Percentiles rank a stretch among this genome's conserved stretches.
phyloP scores from a whole-genome alignment of 37 sponge, comb jelly and placozoan species.

The Corticium candelabrum region DNA sequence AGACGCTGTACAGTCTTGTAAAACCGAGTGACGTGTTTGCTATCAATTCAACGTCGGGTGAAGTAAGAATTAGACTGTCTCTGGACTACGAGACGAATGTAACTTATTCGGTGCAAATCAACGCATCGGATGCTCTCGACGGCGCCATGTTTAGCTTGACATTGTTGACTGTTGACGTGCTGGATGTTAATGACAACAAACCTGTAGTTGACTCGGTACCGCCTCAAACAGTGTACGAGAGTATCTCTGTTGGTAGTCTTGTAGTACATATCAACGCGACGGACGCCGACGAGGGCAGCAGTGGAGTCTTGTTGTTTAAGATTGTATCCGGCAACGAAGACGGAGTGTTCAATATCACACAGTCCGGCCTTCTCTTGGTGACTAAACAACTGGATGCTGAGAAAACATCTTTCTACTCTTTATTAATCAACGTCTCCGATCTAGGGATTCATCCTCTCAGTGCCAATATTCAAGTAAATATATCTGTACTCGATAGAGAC shows the following conservation, averaged over 20 bases:
- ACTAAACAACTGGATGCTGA: slow-evolving; percentile 17
- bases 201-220: slow-evolving; percentile 7
- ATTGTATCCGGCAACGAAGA: slow-evolving; percentile 2
- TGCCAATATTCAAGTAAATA: neutral
- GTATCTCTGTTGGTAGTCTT: neutral
- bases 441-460: neutral
- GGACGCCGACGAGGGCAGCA: neutral
- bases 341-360: neutral
- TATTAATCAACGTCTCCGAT: slow-evolving; percentile 6
- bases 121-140: neutral
- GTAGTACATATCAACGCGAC: slow-evolving; percentile 1
- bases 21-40: neutral
- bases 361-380: neutral
- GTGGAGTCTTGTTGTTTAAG: neutral
- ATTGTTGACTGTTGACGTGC: neutral
- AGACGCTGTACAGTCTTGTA: neutral
- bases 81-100: neutral
- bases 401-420: neutral
- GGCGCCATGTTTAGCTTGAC: neutral
- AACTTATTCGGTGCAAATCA: neutral
- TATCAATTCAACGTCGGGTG: neutral
- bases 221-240: slow-evolving; percentile 7
- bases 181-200: slow-evolving; percentile 25
- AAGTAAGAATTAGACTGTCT: neutral
- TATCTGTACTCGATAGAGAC: slow-evolving; percentile 33